A percentile compares a stretch with the other conserved stretches of the same genome.
These are phyloP conservation scores for Dendrocincla tyrannina DNA, from an alignment of 2,797 vertebrate genomes.

Conservation along the genomic window DNA sequence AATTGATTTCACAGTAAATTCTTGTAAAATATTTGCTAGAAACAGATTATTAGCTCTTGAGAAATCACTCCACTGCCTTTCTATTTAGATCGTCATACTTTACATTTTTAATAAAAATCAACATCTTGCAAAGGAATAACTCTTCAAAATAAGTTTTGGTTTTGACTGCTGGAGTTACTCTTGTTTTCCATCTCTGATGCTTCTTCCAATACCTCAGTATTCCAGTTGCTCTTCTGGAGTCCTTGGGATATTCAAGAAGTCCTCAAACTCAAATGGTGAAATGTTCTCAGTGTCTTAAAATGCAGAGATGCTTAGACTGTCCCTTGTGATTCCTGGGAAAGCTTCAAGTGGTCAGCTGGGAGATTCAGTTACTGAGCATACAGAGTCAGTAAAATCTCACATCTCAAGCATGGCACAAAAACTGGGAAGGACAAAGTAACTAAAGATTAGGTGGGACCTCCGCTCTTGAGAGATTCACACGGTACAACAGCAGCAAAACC, in stretches of 20 bases:
- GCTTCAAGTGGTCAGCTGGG: background rate
- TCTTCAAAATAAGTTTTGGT: background rate
- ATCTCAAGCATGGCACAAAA: background rate
- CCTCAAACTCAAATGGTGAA: background rate
- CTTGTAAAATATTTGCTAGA: background rate
- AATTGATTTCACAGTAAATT: background rate
- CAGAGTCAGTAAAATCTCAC: background rate
- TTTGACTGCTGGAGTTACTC: background rate
- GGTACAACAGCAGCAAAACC: background rate
- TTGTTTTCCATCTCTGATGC: background rate
- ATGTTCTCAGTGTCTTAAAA: background rate
- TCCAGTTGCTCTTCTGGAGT: background rate
- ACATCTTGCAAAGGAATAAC: background rate
- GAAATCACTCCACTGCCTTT: background rate
- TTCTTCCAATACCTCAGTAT: background rate
- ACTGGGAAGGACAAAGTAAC: background rate
- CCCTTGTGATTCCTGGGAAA: constrained; percentile 5
- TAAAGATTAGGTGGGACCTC: background rate
- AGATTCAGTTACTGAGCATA: background rate
- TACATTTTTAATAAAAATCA: background rate
- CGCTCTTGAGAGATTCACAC: background rate
- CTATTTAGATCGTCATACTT: background rate
- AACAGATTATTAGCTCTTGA: background rate
- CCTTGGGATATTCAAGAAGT: background rate
- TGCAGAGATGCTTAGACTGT: background rate